Evolutionary conservation across 2,888 invertebrate species (phyloP), one percentile per base, ranked within the genome.

Genomic region (Odontomyia ornata): DNA sequence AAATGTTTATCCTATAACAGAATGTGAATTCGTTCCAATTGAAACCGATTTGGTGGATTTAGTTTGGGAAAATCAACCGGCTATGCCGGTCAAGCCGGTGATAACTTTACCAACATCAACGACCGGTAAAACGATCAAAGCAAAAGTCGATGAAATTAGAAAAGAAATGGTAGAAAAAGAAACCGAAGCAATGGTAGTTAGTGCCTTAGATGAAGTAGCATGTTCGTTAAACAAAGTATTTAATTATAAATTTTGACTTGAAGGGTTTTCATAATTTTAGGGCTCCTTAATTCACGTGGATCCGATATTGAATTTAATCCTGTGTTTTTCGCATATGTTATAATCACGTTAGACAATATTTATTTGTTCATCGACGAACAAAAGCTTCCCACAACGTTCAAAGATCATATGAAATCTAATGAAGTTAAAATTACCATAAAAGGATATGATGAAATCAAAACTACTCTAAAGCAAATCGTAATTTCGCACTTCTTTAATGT

Each of bases 221-320:
- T 98, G 95, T 91, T 85, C 88, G 91, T 87, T 72, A 57, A 11
- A 18, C 36, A 36, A 36, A 5, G 36, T 36, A 5, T 52, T 43
- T 13, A 43, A 56, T 64, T 11, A 64, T n/a, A n/a, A n/a, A n/a
- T n/a, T n/a, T n/a, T n/a, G n/a, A n/a, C n/a, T n/a, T n/a, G n/a
- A n/a, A n/a, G n/a, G n/a, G n/a, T n/a, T n/a, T n/a, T n/a, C n/a
- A n/a, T n/a, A n/a, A n/a, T 57, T 36, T 13, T 18, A 93, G 93
- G 95, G 90, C 90, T 97, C 2, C 87, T 98, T 47, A 99, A 99
- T 86, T 87, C 98, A 52, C 91, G 99, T 73, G 98, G 98, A 0
- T 91, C 93, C 0, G 98, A 99, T 84, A 97, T 98, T 79, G 91
- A 91, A 0, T 97, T 90, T 87, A 98, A 97, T 86, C 98, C 98